Evolutionary conservation across 2,888 invertebrate species (phyloP).

Genomic region (Harpagoxenus sublaevis): DNA sequence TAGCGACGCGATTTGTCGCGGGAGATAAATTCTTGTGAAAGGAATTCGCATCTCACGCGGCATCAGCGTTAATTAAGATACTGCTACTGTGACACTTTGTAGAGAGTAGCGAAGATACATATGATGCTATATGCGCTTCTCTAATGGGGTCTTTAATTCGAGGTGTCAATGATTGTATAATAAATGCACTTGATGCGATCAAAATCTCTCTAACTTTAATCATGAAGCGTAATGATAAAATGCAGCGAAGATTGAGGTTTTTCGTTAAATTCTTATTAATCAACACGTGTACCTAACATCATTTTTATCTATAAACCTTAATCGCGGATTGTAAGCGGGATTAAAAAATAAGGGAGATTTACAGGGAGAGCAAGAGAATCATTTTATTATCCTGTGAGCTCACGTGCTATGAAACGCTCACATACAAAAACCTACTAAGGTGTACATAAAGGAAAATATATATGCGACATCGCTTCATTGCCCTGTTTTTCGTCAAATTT

Average conservation of each 20-base stretch:
- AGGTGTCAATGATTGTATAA: neutral
- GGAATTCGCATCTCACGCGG: constrained; percentile 55
- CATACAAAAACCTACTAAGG: constrained; percentile 26
- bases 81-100: constrained; percentile 19
- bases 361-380: neutral
- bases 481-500: constrained; percentile 22
- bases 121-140: neutral
- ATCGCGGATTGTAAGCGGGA: neutral
- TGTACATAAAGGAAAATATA: constrained; percentile 3
- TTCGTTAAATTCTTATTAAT: constrained; percentile 19
- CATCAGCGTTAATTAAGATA: constrained; percentile 60
- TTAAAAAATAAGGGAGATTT: constrained; percentile 29
- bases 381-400: constrained; percentile 26
- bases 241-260: neutral
- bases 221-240: neutral
- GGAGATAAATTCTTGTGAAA: constrained; percentile 49
- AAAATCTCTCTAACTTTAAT: neutral
- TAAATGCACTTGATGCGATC: neutral
- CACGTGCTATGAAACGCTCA: neutral
- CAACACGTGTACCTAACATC: neutral
- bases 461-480: neutral
- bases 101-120: constrained; percentile 18
- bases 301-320: constrained; percentile 29
- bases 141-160: neutral
- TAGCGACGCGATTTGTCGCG: constrained; percentile 28